Base-by-base conservation (phyloP, 2,888 invertebrate genomes). In the Arctia plantaginis region DNA sequence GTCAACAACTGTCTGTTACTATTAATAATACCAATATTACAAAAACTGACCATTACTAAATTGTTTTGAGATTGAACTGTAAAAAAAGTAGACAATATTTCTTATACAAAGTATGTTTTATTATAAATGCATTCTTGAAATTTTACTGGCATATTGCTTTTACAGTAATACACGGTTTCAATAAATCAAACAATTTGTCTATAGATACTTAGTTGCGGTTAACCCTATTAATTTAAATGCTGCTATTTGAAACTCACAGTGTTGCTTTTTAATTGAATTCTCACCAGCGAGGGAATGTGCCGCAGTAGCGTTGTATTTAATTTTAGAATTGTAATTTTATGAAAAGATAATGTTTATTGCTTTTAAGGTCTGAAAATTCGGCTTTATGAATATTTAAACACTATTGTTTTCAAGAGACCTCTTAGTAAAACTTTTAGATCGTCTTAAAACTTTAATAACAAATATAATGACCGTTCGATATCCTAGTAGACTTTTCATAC, bases 1-100 rank as follows among this genome's bases (percentile, higher is more conserved):
- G 87, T 92, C 92, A 90, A 85, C 86, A 83, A 85, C 89, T 90
- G 90, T 88, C 89, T 87, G 79, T 82, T 88, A 87, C 91, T 91
- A 89, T 88, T 87, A 85, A 84, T 87, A 33, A 33, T 35, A 23
- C 1, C 2, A 23, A 86, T 86, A 85, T 80, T 80, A 73, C 77
- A 73, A 82, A 81, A 80, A 80, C 76, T 18, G 18, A 18, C 15
- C 7, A 30, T 62, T 30, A 62, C 62, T 62, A 27, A 30, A 7
- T 27, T 30, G 62, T 7, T 62, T 62, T 6, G 18, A 15, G 6
- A 30, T 18, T 62, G 4, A 62, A 30, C 13, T 30, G 13, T 27
- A 27, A 62, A 59, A 51, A n/a, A 7, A 27, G 62, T 62, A 30
- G 7, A 30, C 6, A 27, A 62, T 59, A 59, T 27, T 59, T n/a